Conservation (phyloP, 2,797 vertebrate genomes). For the Sylvilagus floridanus region DNA sequence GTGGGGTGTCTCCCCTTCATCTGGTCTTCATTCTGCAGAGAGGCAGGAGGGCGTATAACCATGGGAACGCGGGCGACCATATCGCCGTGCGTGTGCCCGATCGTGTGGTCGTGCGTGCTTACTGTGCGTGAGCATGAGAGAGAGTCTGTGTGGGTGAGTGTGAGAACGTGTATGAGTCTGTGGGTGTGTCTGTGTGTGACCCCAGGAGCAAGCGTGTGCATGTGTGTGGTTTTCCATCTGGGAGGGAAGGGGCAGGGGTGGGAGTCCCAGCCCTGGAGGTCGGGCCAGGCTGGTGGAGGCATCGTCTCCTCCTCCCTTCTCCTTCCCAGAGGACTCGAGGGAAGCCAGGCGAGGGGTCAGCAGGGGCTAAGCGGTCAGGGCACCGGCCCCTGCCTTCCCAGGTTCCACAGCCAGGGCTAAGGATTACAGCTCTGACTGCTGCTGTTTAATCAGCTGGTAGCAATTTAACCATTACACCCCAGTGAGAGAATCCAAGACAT, state of each 20-base stretch:
- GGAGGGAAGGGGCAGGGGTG: neutral
- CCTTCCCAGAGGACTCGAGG: constrained; percentile 69
- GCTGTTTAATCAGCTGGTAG: constrained; percentile 89
- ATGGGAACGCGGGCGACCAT: neutral
- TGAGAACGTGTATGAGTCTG: neutral
- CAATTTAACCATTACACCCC: constrained; percentile 86
- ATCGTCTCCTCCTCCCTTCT: neutral
- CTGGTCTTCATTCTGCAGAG: constrained; percentile 57
- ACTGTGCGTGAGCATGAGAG: too few relatives aligned
- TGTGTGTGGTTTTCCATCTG: neutral
- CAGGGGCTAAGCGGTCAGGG: constrained; percentile 85
- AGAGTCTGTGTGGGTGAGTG: neutral
- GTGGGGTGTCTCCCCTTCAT: constrained; percentile 16
- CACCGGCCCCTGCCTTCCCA: constrained; percentile 82
- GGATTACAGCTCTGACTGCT: constrained; percentile 80
- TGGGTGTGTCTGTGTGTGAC: too few relatives aligned
- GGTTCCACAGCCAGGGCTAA: constrained; percentile 72
- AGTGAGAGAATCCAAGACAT: constrained; percentile 85
- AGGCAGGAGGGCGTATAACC: constrained; percentile 12
- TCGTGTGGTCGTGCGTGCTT: neutral
- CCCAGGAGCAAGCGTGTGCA: neutral
- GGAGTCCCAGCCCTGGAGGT: neutral
- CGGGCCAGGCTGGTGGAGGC: neutral
- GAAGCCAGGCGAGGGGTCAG: constrained; percentile 81
- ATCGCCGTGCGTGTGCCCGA: neutral